Evolutionary conservation across 1,140 invertebrate species (phyloP), one percentile per base, ranked within the genome.

Genomic region (Megalonaias nervosa): DNA sequence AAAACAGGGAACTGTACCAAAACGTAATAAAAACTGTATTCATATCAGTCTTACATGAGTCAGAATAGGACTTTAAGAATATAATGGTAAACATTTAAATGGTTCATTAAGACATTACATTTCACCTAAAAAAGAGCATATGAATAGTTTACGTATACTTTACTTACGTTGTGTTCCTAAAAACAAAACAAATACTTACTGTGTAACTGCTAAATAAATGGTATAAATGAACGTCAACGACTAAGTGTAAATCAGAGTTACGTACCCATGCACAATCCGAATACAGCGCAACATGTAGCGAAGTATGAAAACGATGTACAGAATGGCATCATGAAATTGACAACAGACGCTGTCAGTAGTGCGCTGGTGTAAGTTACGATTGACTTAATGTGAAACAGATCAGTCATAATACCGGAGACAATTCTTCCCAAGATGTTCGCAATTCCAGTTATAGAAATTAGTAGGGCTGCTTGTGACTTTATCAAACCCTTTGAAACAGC

Each of bases 251-350:
- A 73, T n/a, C 15, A 6, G 21, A 26, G 23, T 23, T 58, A 71
- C 85, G 80, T 75, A 89, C 87, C 87, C 87, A 89, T 89, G 66
- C 87, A 89, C 6, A 87, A 56, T 3, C 87, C 87, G 75, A 87
- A 89, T 23, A 84, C 74, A 14, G 71, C 81, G 38, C 82, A 23
- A 74, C 80, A 81, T 9, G 74, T 15, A 0, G 75, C 70, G 19
- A 84, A 56, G 0, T 75, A 16, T 6, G 66, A 16, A 64, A 85
- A 87, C 14, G 65, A 75, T 19, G 79, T 62, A 66, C 83, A 89
- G 67, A 77, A 84, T 2, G 86, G 85, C 26, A 87, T 57, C 23
- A 77, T 61, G 31, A 84, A 81, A 69, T 83, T 86, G 17, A 81
- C 71, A 21, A 71, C 67, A 5, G 84, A 75, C 6, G 83, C 86